Evolutionary conservation across 2,888 invertebrate genomes (phyloP), one percentile per base, ranked within the genome.

Genomic region (Xestia ashworthii): DNA sequence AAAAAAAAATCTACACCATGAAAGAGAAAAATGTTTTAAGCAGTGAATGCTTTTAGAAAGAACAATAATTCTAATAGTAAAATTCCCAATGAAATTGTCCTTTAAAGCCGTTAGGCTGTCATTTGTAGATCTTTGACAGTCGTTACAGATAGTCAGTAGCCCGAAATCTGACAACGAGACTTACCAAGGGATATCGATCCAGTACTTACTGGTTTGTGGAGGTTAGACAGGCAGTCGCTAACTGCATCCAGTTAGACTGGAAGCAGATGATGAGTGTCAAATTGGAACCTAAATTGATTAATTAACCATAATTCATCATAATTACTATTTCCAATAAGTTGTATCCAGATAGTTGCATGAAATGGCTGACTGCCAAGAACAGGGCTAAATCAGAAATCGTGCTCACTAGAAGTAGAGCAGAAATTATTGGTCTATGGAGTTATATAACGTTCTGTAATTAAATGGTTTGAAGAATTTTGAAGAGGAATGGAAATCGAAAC

Each of bases 321-420:
- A 67, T 87, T 73, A 75, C 55, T 68, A 80, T 76, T 81, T 77
- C 78, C 71, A 69, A 67, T 80, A 82, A 82, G 58, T 78, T 64
- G 68, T 82, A 71, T 72, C 60, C 62, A 85, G 76, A 83, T 80
- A 80, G 76, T 83, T 85, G 76, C 78, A 76, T 70, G 50, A 81
- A 80, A 80, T 87, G 87, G 87, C 86, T 1, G 44, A 6, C 12
- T 74, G 87, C 87, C 85, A 87, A 82, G 50, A 76, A 80, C 74
- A 72, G 74, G 48, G 82, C 74, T 80, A 80, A 79, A 81, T 80
- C 73, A 77, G 71, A 80, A 78, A 77, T 71, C 77, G 71, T 77
- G 75, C 69, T 65, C 44, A 66, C 46, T 77, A 71, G 78, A 83
- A 81, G 50, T 79, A 64, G 75, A 74, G 46, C 71, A 71, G 41